These are phyloP conservation scores for Pelobates fuscus DNA, from an alignment of 2,113 vertebrate species.

Conservation along the genomic window DNA sequence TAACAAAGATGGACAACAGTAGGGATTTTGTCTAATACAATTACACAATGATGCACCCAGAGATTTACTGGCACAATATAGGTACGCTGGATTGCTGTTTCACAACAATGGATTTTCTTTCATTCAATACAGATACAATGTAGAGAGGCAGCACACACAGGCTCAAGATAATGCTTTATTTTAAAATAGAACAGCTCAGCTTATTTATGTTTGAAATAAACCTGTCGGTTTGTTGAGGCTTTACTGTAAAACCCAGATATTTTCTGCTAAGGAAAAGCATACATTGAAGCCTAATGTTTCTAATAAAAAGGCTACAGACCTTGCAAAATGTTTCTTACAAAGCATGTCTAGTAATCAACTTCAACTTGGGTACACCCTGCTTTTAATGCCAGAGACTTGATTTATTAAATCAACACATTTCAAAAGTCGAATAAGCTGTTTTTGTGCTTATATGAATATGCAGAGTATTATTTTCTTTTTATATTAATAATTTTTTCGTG, in stretches of 20 bases:
- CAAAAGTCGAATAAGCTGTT: too few relatives aligned
- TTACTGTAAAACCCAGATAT: slow-evolving; percentile 24
- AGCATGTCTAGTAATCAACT: not conserved
- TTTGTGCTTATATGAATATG: too few relatives aligned
- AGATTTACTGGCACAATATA: slow-evolving; percentile 15
- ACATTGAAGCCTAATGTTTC: slow-evolving; percentile 17
- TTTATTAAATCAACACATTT: slow-evolving; percentile 8
- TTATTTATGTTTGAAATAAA: slow-evolving; percentile 40
- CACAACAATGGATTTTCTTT: slow-evolving; percentile 27
- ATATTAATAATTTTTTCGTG: too few relatives aligned
- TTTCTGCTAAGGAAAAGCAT: slow-evolving; percentile 24
- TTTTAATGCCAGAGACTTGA: not conserved
- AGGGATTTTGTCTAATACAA: slow-evolving; percentile 31
- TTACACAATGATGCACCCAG: slow-evolving; percentile 16
- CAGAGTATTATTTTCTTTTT: too few relatives aligned
- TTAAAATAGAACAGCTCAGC: slow-evolving; percentile 24
- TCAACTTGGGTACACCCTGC: not conserved
- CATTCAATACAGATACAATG: slow-evolving; percentile 29
- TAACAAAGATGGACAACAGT: not conserved
- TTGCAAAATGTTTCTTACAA: not conserved
- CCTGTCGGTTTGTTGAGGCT: slow-evolving; percentile 28
- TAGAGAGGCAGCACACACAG: not conserved
- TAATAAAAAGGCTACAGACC: slow-evolving; percentile 21
- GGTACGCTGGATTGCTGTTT: slow-evolving; percentile 6
- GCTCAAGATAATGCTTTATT: slow-evolving; percentile 15